These are phyloP conservation scores for Odontamblyopus rebecca DNA, from an alignment of 2,797 vertebrate species.

Conservation along the genomic window DNA sequence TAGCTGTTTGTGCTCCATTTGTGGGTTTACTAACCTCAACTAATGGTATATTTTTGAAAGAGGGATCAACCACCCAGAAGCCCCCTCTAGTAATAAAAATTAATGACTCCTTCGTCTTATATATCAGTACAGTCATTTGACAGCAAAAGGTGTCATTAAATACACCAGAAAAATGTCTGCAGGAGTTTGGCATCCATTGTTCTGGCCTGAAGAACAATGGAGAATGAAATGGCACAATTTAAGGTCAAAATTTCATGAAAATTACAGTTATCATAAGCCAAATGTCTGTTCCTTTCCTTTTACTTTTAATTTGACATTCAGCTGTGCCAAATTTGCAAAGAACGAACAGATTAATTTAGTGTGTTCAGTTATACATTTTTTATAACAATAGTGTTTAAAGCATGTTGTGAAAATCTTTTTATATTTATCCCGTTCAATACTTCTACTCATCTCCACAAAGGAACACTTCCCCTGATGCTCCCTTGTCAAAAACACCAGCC, in stretches of 20 bases:
- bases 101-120: background rate
- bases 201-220: background rate
- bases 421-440: conserved; percentile 33
- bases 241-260: background rate
- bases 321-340: background rate
- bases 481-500: conserved; percentile 69
- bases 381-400: conserved; percentile 14
- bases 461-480: conserved; percentile 44
- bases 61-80: too few relatives aligned
- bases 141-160: background rate
- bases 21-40: too few relatives aligned
- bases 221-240: background rate
- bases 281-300: conserved; percentile 1
- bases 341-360: background rate
- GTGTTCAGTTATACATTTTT: background rate
- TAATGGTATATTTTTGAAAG: too few relatives aligned
- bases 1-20: too few relatives aligned
- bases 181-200: conserved; percentile 6
- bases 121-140: background rate
- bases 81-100: background rate
- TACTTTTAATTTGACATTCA: conserved; percentile 6
- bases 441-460: conserved; percentile 45
- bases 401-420: background rate
- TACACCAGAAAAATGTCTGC: background rate
- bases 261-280: background rate